phyloP scores from a whole-genome alignment of 2,113 vertebrate genomes.

The Rhinopomastus cyanomelas region DNA sequence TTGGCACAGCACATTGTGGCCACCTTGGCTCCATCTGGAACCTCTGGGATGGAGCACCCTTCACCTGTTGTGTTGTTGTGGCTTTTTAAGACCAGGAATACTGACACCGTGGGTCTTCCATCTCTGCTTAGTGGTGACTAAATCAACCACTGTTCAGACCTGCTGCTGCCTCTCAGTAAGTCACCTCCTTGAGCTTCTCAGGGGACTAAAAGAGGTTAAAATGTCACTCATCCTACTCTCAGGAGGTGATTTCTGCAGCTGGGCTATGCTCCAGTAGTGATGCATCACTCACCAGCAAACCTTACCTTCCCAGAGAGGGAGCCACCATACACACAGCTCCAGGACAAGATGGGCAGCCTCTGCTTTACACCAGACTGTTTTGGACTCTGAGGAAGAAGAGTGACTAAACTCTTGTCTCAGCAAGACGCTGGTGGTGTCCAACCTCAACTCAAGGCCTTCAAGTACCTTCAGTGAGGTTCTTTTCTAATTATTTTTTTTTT shows the following conservation, averaged over 20 bases:
- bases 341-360: neutral
- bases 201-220: neutral
- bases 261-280: neutral
- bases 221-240: neutral
- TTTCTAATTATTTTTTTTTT: neutral
- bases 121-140: neutral
- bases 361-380: neutral
- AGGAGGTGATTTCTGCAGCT: neutral
- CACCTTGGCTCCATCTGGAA: neutral
- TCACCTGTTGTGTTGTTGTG: neutral
- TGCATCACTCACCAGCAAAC: neutral
- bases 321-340: neutral
- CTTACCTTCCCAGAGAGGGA: neutral
- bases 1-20: fast-evolving
- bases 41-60: neutral
- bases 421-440: neutral
- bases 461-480: fast-evolving
- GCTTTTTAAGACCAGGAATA: neutral
- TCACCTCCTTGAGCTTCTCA: neutral
- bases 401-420: neutral
- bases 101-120: neutral
- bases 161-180: neutral
- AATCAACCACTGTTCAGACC: neutral
- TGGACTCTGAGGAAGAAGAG: neutral
- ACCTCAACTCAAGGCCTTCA: fast-evolving